phyloP scores from a whole-genome alignment of 2,797 vertebrate genomes.

The Cryptoblepharus egeriae region DNA sequence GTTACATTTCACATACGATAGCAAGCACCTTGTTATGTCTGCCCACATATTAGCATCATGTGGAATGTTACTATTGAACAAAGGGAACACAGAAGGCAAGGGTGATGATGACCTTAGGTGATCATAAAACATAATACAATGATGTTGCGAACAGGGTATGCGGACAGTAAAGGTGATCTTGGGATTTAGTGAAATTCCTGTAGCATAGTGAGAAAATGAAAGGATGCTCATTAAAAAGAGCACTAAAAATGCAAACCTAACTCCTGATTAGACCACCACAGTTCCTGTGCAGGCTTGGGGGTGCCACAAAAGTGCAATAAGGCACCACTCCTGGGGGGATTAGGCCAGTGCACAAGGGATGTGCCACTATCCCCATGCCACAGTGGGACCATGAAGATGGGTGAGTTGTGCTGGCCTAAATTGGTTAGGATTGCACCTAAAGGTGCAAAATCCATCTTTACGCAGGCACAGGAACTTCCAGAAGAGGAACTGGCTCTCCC shows the following conservation, averaged over 20 bases:
- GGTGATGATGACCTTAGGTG: not conserved
- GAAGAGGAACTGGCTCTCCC: not conserved
- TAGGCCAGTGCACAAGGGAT: too few relatives aligned
- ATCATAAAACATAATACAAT: not conserved
- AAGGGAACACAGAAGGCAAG: conserved; percentile 1
- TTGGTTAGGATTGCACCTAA: too few relatives aligned
- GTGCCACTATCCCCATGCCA: too few relatives aligned
- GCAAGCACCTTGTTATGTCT: not conserved
- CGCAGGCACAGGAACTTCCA: not conserved
- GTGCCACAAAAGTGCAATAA: too few relatives aligned
- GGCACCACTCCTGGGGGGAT: too few relatives aligned
- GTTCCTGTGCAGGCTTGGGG: too few relatives aligned
- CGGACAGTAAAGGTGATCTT: not conserved
- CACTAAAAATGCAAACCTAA: too few relatives aligned
- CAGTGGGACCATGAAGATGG: too few relatives aligned
- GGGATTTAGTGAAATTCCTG: not conserved
- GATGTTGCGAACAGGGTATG: not conserved
- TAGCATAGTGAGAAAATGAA: not conserved
- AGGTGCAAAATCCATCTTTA: not conserved
- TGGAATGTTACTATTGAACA: not conserved
- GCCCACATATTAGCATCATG: not conserved
- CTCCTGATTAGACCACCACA: too few relatives aligned
- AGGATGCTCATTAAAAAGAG: not conserved
- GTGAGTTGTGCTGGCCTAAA: too few relatives aligned
- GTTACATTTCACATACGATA: not conserved